Conservation (phyloP, 2,888 invertebrate species). For the Lithophane socia region DNA sequence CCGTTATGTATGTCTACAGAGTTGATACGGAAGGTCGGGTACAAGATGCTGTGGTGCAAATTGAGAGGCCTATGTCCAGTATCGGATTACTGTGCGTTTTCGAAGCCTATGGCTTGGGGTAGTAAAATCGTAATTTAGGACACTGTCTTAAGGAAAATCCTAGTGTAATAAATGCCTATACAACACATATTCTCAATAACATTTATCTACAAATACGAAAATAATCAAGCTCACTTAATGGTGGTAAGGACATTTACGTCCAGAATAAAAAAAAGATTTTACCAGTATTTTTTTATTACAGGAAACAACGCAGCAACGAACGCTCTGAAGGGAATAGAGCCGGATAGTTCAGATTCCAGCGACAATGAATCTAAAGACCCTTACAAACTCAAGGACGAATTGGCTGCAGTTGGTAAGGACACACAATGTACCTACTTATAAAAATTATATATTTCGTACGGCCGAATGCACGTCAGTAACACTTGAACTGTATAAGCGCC, state of each 20-base stretch:
- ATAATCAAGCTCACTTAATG: not conserved
- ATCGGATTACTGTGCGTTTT: not conserved
- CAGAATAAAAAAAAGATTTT: not conserved
- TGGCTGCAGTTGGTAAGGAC: constrained; percentile 91
- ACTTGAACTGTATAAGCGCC: not conserved
- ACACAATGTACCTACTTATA: not conserved
- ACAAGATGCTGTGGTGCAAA: not conserved
- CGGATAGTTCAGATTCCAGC: constrained; percentile 94
- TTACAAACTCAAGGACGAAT: constrained; percentile 92
- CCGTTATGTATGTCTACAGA: not conserved
- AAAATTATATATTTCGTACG: not conserved
- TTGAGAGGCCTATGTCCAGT: not conserved
- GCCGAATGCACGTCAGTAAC: not conserved
- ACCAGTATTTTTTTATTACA: constrained; percentile 63
- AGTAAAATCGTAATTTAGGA: not conserved
- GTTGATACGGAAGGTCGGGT: not conserved
- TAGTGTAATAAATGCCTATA: not conserved
- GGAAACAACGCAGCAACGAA: constrained; percentile 89
- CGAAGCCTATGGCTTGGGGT: not conserved
- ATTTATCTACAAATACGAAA: not conserved
- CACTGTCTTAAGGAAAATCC: not conserved
- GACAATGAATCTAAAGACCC: constrained; percentile 93
- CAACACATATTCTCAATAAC: not conserved
- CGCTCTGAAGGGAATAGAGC: constrained; percentile 91
- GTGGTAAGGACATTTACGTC: not conserved